These are phyloP conservation scores for Meghimatium bilineatum DNA, from an alignment of 2,888 invertebrate genomes.

Conservation along the genomic window DNA sequence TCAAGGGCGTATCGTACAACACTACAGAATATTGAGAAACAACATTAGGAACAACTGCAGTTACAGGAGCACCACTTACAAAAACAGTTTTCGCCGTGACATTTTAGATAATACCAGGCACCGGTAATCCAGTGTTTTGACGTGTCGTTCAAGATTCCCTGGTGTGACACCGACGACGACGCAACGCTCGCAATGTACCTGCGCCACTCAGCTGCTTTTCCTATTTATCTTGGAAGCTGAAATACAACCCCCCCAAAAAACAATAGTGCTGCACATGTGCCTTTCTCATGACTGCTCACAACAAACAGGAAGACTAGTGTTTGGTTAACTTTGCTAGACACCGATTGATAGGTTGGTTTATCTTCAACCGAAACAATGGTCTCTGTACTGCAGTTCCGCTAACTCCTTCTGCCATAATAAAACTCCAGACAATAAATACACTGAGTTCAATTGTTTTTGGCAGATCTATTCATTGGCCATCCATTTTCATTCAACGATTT, in stretches of 20 bases:
- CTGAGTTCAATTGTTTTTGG: too few species aligned
- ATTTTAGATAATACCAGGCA: neutral
- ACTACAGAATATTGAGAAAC: neutral
- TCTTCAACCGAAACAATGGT: neutral
- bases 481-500: too few species aligned
- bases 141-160: conserved; percentile 8
- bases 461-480: too few species aligned
- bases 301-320: conserved; percentile 24
- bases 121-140: conserved; percentile 14
- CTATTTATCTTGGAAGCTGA: neutral
- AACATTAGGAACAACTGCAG: neutral
- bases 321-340: conserved; percentile 10
- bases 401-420: neutral
- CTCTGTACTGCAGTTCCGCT: neutral
- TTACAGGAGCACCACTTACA: neutral
- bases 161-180: neutral
- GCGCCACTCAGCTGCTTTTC: neutral
- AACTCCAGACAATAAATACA: too few species aligned
- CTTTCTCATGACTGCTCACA: neutral
- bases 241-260: neutral
- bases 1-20: neutral
- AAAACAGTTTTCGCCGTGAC: neutral
- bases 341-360: neutral
- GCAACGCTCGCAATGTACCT: neutral
- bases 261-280: neutral